Percentiles rank a stretch among this genome's conserved stretches.
Evolutionary conservation across 2,113 vertebrate species (phyloP).

Genomic region (Callipepla californica): DNA sequence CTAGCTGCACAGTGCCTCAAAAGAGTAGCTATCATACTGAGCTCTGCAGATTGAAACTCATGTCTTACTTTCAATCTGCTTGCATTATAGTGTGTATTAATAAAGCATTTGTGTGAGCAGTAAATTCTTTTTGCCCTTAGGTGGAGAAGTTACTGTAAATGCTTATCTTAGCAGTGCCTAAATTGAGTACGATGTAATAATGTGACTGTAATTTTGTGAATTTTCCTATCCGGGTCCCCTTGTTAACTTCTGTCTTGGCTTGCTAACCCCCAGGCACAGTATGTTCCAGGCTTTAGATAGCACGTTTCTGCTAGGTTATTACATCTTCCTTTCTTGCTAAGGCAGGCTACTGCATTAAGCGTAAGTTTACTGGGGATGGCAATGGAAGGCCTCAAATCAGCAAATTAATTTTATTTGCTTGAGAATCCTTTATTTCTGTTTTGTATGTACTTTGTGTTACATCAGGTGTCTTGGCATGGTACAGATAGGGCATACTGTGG

Average conservation of each 20-base stretch:
- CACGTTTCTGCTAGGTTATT: background rate
- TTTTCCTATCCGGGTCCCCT: background rate
- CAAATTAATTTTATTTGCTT: background rate
- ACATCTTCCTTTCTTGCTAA: background rate
- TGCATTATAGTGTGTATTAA: background rate
- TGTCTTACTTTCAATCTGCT: background rate
- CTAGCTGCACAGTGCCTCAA: background rate
- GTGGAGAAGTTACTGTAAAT: background rate
- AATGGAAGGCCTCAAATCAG: background rate
- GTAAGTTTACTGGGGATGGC: background rate
- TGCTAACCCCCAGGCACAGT: background rate
- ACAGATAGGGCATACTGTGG: background rate
- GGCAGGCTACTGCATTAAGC: background rate
- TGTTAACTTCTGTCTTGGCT: background rate
- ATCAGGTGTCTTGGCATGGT: background rate
- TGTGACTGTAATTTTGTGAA: background rate
- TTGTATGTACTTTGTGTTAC: background rate
- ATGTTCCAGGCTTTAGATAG: background rate
- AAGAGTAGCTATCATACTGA: background rate
- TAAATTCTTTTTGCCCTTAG: background rate
- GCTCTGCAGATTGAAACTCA: background rate
- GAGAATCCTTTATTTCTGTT: conserved; percentile 50
- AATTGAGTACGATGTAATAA: background rate
- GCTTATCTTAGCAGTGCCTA: background rate
- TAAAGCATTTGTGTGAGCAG: background rate